Percentiles rank a stretch among this genome's conserved stretches.
Evolutionary conservation across 2,797 vertebrate genomes (phyloP).

Genomic region (Pachyuromys duprasi): DNA sequence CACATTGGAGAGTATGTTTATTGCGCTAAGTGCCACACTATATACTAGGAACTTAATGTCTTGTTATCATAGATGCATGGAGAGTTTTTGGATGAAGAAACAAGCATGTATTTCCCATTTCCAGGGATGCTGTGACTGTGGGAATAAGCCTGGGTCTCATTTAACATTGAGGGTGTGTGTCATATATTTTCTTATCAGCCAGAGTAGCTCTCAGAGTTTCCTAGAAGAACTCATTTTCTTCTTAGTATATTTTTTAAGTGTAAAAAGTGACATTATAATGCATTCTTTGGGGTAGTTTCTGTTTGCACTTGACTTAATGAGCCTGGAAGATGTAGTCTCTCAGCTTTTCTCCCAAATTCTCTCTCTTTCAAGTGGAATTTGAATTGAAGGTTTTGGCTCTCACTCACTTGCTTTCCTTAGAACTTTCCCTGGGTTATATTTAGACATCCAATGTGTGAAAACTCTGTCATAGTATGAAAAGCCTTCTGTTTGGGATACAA

Average conservation of each 20-base stretch:
- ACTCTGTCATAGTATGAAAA: constrained; percentile 71
- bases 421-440: constrained; percentile 68
- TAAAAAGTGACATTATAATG: constrained; percentile 37
- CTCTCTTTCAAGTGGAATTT: constrained; percentile 65
- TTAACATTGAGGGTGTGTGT: neutral
- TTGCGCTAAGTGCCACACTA: neutral
- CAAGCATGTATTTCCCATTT: neutral
- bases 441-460: constrained; percentile 75
- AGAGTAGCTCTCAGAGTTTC: neutral
- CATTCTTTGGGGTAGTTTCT: constrained; percentile 41
- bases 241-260: constrained; percentile 31
- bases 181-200: constrained; percentile 17
- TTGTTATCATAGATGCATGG: neutral
- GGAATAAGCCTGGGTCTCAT: neutral
- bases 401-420: constrained; percentile 73
- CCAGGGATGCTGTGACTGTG: neutral
- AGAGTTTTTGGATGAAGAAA: neutral
- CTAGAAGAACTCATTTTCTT: constrained; percentile 57
- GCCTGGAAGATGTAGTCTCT: constrained; percentile 52
- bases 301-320: constrained; percentile 71
- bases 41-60: neutral
- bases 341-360: constrained; percentile 65
- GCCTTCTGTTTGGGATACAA: constrained; percentile 75
- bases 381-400: constrained; percentile 66
- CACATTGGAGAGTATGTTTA: neutral